A percentile compares a stretch with the other conserved stretches of the same genome.
These are phyloP conservation scores for Trichopoda pennipes DNA, from an alignment of 2,888 invertebrate species.

Conservation along the genomic window DNA sequence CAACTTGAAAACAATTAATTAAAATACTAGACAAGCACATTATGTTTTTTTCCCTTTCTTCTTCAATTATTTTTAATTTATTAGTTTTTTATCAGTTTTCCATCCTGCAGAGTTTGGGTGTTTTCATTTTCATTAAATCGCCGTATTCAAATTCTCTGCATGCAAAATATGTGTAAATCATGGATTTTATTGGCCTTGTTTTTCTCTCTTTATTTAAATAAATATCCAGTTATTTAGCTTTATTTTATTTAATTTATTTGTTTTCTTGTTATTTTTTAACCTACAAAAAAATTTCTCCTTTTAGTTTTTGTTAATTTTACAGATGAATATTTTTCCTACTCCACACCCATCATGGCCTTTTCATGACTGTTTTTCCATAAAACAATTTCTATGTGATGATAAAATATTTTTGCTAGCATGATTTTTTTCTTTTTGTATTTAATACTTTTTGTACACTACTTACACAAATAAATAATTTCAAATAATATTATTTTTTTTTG, in stretches of 20 bases:
- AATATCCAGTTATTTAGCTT: constrained; percentile 47
- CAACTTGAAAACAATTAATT: constrained; percentile 48
- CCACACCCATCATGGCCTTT: constrained; percentile 64
- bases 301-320: not conserved
- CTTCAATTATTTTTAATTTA: constrained; percentile 8
- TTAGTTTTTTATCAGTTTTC: constrained; percentile 30
- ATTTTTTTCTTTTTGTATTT: constrained; percentile 1
- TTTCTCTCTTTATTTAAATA: constrained; percentile 45
- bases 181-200: constrained; percentile 50
- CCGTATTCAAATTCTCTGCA: constrained; percentile 49
- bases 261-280: not conserved
- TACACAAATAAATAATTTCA: constrained; percentile 35
- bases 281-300: not conserved
- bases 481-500: constrained; percentile 24
- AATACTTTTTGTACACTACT: constrained; percentile 5
- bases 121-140: constrained; percentile 35
- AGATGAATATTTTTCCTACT: not conserved
- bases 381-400: constrained; percentile 16
- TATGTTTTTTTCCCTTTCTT: not conserved
- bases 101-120: constrained; percentile 11
- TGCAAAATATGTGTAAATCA: constrained; percentile 62
- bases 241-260: not conserved
- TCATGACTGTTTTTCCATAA: constrained; percentile 29
- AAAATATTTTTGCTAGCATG: constrained; percentile 37
- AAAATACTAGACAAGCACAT: constrained; percentile 34